phyloP scores from a whole-genome alignment of 2,797 vertebrate genomes.

The Eurystomus glaucurus region DNA sequence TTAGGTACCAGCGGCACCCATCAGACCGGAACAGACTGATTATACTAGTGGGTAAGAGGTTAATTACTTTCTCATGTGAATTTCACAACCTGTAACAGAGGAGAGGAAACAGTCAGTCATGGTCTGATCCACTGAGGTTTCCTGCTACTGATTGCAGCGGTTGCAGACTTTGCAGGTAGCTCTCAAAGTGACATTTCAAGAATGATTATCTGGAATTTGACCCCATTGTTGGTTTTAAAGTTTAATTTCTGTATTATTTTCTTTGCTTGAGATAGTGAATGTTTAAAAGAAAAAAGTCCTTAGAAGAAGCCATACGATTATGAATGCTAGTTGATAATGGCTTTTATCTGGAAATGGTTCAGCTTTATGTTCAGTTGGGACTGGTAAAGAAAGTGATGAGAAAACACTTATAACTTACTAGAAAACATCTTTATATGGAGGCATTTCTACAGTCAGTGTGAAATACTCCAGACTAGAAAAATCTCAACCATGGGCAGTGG shows the following conservation, averaged over 20 bases:
- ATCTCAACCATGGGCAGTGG: background rate
- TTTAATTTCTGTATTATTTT: background rate
- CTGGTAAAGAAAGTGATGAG: background rate
- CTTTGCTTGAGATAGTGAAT: background rate
- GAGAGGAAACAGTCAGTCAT: background rate
- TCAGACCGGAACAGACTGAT: constrained; percentile 88
- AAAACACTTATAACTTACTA: background rate
- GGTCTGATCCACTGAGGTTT: background rate
- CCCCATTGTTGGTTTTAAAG: background rate
- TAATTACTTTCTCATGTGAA: background rate
- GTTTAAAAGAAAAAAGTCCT: background rate
- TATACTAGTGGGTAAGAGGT: constrained; percentile 89
- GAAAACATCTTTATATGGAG: background rate
- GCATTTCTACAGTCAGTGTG: background rate
- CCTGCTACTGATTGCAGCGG: fast-evolving
- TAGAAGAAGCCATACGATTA: background rate
- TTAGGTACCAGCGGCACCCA: constrained; percentile 89
- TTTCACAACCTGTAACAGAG: background rate
- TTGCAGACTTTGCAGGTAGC: background rate
- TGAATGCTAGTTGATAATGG: background rate
- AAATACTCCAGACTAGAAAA: background rate
- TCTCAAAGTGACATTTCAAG: background rate
- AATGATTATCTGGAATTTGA: background rate
- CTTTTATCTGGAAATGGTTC: background rate
- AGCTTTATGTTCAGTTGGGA: background rate